Evolutionary conservation across 2,888 invertebrate species (phyloP), one percentile per base, ranked within the genome.

Genomic region (Cancer borealis): DNA sequence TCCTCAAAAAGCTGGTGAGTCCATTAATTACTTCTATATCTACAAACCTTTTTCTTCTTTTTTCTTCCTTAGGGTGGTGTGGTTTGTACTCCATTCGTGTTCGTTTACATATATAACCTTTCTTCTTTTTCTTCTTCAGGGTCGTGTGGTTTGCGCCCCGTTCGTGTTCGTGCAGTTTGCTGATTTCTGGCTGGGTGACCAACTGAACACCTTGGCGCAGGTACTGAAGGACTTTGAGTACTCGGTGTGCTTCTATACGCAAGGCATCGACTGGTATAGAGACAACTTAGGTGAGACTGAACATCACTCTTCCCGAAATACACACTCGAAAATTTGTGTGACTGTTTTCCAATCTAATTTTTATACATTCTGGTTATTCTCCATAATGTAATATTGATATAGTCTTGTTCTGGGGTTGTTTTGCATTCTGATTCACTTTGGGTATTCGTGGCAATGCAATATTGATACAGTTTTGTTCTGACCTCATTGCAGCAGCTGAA

Each of bases 171-270:
- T 99, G 12, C 97, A 98, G 88, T 99, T 99, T 96, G 99, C 99
- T 46, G 99, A 99, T 97, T 99, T 99, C 97, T 99, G 99, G 99
- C 97, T 99, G 96, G 99, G 99, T 6, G 99, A 99, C 97, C 99
- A 99, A 96, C 97, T 99, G 96, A 99, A 99, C 97, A 99, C 99
- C 93, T 97, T 99, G 96, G 98, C 97, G 0, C 98, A 98, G 0
- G 98, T 99, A 4, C 97, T 99, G 96, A 97, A 99, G 21, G 99
- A 99, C 97, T 98, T 99, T 96, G 99, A 99, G 96, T 99, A 98
- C 96, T 97, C 99, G 96, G 96, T 98, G 49, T 99, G 99, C 96
- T 99, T 99, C 97, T 99, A 99, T 96, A 97, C 98, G 14, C 91
- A 94, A 3, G 88, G 90, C 17, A 91, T 92, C 49, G 66, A 92